Evolutionary conservation across 1,140 invertebrate species (phyloP).

Genomic region (Eufriesea mexicana): DNA sequence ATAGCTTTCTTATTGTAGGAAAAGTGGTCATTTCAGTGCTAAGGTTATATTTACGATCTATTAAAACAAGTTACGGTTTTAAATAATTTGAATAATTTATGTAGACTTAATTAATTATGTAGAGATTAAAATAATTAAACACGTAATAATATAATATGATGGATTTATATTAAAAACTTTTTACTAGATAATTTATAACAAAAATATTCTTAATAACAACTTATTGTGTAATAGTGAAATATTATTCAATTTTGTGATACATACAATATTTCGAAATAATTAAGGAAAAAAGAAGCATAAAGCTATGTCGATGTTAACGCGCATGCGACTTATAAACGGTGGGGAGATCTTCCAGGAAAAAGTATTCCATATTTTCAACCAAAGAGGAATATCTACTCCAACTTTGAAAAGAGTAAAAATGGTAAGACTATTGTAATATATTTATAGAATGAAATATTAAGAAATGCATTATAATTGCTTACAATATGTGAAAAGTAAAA

Average conservation of each 20-base stretch:
- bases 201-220: background rate
- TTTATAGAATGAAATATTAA: background rate
- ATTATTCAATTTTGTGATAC: conserved; percentile 7
- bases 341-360: conserved; percentile 35
- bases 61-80: background rate
- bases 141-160: background rate
- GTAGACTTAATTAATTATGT: no score
- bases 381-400: conserved; percentile 58
- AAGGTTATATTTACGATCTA: background rate
- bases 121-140: no score
- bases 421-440: conserved; percentile 59
- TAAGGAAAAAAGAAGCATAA: background rate
- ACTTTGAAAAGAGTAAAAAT: conserved; percentile 69
- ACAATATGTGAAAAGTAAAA: background rate
- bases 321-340: conserved; percentile 49
- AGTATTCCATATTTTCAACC: conserved; percentile 50
- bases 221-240: background rate
- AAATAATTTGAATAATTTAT: background rate
- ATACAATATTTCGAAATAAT: conserved; percentile 2
- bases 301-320: conserved; percentile 31
- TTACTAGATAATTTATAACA: background rate
- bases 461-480: background rate
- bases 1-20: background rate
- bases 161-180: background rate
- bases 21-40: background rate